Evolutionary conservation across 2,888 invertebrate species (phyloP).

Genomic region (Colletes collaris): DNA sequence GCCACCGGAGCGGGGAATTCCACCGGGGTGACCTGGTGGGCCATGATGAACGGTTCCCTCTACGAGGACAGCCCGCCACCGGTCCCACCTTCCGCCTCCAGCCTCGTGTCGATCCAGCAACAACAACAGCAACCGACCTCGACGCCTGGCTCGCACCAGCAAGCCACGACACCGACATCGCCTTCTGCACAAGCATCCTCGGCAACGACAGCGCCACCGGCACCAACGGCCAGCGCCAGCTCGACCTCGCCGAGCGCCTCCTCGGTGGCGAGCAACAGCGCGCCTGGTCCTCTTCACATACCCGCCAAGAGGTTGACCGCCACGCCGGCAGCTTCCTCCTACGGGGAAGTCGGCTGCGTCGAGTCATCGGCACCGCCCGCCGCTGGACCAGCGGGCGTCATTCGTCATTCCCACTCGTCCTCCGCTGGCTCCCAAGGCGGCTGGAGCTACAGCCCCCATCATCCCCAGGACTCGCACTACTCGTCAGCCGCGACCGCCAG

Average conservation of each 20-base stretch:
- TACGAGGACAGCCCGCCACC: conserved; percentile 89
- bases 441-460: conserved; percentile 90
- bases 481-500: conserved; percentile 85
- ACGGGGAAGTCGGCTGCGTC: conserved; percentile 81
- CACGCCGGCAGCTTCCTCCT: conserved; percentile 78
- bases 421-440: conserved; percentile 83
- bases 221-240: conserved; percentile 86
- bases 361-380: conserved; percentile 84
- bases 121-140: conserved; percentile 79
- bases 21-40: conserved; percentile 93
- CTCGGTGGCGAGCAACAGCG: conserved; percentile 86
- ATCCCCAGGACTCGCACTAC: conserved; percentile 81
- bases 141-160: conserved; percentile 83
- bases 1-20: conserved; percentile 92
- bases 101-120: conserved; percentile 83
- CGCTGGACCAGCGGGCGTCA: conserved; percentile 88
- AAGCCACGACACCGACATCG: conserved; percentile 84
- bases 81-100: conserved; percentile 80
- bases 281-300: conserved; percentile 93
- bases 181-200: conserved; percentile 83
- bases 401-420: conserved; percentile 87
- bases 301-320: conserved; percentile 91
- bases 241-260: conserved; percentile 86
- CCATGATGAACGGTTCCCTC: conserved; percentile 91
- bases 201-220: conserved; percentile 75